Base-by-base conservation (phyloP, 2,888 invertebrate genomes). In the Diarsia brunnea region DNA sequence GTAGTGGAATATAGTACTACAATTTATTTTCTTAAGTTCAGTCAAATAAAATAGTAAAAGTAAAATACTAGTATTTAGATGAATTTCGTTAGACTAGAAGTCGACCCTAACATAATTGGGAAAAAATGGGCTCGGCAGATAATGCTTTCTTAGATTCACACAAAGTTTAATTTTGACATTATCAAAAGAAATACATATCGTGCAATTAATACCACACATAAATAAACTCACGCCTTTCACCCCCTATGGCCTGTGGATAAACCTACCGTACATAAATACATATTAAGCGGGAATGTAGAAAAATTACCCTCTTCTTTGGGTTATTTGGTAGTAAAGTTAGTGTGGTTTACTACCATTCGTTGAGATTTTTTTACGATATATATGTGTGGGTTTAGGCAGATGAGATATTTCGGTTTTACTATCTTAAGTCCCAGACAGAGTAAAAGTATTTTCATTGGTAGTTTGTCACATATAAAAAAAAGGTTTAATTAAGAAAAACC, bases 341-440 rank as follows among this genome's bases (percentile, higher is more conserved):
- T 51, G 16, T 47, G 51, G 49, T 58, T 58, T 47, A 65, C 11
- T 65, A 61, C 31, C 19, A 47, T 38, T 19, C n/a, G 76, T 77
- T 66, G 24, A 66, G 49, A 4, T 82, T 82, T 82, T 79, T 82
- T 77, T 81, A 79, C 53, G 65, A 82, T 65, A 66, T 77, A 77
- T 65, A 61, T 77, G 8, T 24, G 24, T 64, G 19, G 47, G 47
- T 19, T 76, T 65, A 64, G 19, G 53, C 43, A 24, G 27, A 60
- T 53, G 4, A 43, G 19, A 66, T 47, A 16, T 21, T 55, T 2
- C 69, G 38, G 16, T 77, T 60, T 69, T 55, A 66, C 69, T 61
- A n/a, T 45, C 31, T 5, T 19, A 61, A 61, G 31, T 31, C 21
- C 21, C 2, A 4, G 14, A 65, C 8, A 7, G 11, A n/a, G 24